Evolutionary conservation across 2,797 vertebrate genomes (phyloP).

Genomic region (Pseudocheirus occidentalis): DNA sequence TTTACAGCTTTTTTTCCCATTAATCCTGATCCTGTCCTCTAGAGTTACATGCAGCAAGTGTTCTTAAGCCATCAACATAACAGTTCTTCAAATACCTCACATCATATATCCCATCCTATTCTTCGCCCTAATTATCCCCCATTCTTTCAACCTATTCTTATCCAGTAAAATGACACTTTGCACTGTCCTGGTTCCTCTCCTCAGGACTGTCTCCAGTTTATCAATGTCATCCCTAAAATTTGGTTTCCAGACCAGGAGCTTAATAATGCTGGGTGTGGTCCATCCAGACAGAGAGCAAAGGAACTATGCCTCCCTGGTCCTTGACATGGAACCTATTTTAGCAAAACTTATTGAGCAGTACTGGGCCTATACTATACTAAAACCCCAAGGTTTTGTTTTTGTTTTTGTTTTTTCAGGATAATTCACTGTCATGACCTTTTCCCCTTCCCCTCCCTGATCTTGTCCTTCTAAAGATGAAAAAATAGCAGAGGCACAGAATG

Average conservation of each 20-base stretch:
- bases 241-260: not conserved
- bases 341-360: not conserved
- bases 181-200: not conserved
- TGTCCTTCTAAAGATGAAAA: constrained; percentile 4
- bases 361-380: not conserved
- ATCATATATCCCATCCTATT: not conserved
- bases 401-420: not conserved
- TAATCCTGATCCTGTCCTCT: not conserved
- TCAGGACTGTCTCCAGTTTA: not conserved
- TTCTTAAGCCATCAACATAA: not conserved
- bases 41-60: not conserved
- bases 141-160: not conserved
- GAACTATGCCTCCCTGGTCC: not conserved
- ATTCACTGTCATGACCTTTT: not conserved
- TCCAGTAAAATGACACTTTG: not conserved
- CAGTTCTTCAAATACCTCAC: not conserved
- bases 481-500: not conserved
- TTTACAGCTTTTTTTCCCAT: not conserved
- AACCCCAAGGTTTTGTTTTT: not conserved
- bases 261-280: not conserved
- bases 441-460: not conserved
- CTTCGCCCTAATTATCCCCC: not conserved
- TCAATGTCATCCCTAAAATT: not conserved
- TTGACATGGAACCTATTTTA: not conserved
- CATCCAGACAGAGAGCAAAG: not conserved